Evolutionary conservation across 2,797 vertebrate genomes (phyloP), one percentile per base, ranked within the genome.

Genomic region (Danio aesculapii): DNA sequence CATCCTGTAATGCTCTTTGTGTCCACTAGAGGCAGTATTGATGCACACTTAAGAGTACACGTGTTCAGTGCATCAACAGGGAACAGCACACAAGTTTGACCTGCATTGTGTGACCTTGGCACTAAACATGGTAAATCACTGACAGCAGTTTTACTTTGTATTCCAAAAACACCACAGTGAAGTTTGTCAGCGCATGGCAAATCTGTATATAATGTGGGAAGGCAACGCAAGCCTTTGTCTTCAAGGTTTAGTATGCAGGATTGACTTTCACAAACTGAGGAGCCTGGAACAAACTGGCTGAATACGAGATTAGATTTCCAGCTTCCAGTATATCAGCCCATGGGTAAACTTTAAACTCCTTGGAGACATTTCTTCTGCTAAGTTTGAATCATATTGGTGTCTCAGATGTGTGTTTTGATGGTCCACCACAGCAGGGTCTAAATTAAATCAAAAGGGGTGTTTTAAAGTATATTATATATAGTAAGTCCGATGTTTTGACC

Each of bases 161-260:
- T 63, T 79, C 67, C 5, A 21, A 43, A 30, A 30, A 10, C 77
- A 30, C 50, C 44, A 70, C 66, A 53, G 72, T 16, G 13, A 50
- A 30, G 53, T 50, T 19, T 79, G 19, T 17, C n/a, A n/a, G 57
- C 50, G 41, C 50, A 19, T 71, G 57, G 50, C n/a, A 70, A 52
- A 55, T 69, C 12, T 71, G 52, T 46, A 47, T 55, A 68, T 64
- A 72, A 77, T 77, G 67, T 72, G 52, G 17, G 50, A 52, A 64
- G 41, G 21, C 19, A 63, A 16, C 62, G 41, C 52, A 59, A n/a
- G 17, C 44, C 44, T 66, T 82, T 82, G 81, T 81, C 47, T 67
- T 82, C 14, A 9, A 58, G 44, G 68, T 82, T 82, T 82, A 73
- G 75, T 67, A 77, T 83, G 75, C 68, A 73, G 69, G 30, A 59